Base-by-base conservation (phyloP, 1,140 invertebrate genomes). In the Formica exsecta region DNA sequence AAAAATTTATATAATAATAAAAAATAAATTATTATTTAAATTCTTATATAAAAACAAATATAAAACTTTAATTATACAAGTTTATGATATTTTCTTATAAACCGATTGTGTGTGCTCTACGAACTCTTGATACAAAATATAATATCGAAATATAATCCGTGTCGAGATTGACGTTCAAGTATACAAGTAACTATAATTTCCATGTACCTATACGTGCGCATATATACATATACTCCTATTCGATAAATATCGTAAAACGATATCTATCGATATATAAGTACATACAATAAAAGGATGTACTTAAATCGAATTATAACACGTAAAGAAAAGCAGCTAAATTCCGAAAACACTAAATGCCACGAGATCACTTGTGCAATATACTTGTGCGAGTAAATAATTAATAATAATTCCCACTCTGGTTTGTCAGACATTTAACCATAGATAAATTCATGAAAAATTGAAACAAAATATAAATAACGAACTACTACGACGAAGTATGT, bases 381-480 rank as follows among this genome's bases (percentile, higher is more conserved):
- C n/a, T 84, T 61, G 48, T 73, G 79, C 41, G 22, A 71, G 16
- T 79, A 8, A 1, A 80, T 29, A 6, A 25, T 57, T 64, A 64
- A 62, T 51, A 19, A 51, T 41, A 36, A 81, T 54, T 62, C 51
- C 25, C 8, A 29, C 3, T 36, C 0, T 6, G n/a, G 29, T 51
- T 57, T n/a, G 36, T 0, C 25, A 83, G 77, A 62, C 75, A 57
- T 74, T 59, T 62, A 79, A 87, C 44, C n/a, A 81, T 54, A 74
- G 36, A 79, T 64, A 54, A 77, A 51, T 19, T 89, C 61, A 77
- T 79, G 64, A 81, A 81, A 70, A 61, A 59, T 68, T 54, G 71
- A 87, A 76, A 74, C n/a, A 51, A 81, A 71, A 81, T 64, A 71
- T 62, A 64, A 79, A 44, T 59, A 48, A 64, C 22, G 22, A 22